Base-by-base conservation (phyloP, 2,888 invertebrate genomes). In the Gymnoscelis rufifasciata region DNA sequence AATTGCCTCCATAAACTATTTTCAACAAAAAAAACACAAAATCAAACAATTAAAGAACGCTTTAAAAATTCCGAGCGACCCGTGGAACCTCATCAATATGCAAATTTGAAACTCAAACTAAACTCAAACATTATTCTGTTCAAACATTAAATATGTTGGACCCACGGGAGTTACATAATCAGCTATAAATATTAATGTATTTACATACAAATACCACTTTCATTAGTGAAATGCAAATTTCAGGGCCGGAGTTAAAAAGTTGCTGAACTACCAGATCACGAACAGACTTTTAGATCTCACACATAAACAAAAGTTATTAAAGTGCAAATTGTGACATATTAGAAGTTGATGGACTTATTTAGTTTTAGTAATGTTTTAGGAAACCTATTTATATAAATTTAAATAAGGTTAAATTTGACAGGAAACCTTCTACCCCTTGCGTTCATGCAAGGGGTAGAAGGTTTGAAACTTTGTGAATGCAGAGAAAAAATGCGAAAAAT, bases 141-240 rank as follows among this genome's bases (percentile, higher is more conserved):
- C 57, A 68, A 67, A 68, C 61, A 56, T 59, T 33, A 43, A 48
- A 40, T 43, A 49, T 38, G 49, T 44, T 23, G 37, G 43, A 37
- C 70, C 64, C 65, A 58, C 57, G 59, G 68, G 66, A 56, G 71
- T 60, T 64, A 71, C 71, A 68, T 78, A 74, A 76, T 79, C 67
- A 74, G 66, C 68, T 68, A 80, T 83, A 76, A 78, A 83, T 81
- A 81, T 81, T 79, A 72, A 83, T 78, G 65, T 62, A 68, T 65
- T 66, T 64, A 60, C 64, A 63, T 52, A 65, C 58, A 55, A 45
- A 35, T 45, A 53, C 52, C 39, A 62, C 59, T 66, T 65, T 68
- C 62, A 71, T 73, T 71, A 71, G 64, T 65, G 64, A 71, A 73
- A 78, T 81, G 83, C 71, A 79, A 78, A 71, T 52, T 65, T 59